Conservation (phyloP, 2,797 vertebrate genomes). For the Perodicticus potto region DNA sequence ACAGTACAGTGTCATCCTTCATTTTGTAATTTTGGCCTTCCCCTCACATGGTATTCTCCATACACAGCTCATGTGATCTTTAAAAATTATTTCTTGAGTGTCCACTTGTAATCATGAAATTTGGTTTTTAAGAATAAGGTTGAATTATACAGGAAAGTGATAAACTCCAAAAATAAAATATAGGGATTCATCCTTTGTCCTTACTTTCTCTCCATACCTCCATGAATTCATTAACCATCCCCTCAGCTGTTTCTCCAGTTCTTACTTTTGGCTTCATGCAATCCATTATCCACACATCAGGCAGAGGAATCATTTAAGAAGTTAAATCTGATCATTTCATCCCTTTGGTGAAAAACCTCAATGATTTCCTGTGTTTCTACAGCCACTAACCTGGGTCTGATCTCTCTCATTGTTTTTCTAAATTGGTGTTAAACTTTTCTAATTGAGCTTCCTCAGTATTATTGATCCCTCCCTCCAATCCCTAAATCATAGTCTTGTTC, state of each 20-base stretch:
- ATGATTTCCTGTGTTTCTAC: background rate
- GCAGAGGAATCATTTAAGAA: conserved; percentile 26
- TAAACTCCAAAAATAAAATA: background rate
- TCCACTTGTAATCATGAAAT: background rate
- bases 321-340: background rate
- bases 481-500: background rate
- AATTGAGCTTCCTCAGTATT: background rate
- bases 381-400: background rate
- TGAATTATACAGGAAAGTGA: background rate
- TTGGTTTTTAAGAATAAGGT: conserved; percentile 11
- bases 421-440: conserved; percentile 1
- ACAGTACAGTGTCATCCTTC: background rate
- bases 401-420: background rate
- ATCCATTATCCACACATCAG: background rate
- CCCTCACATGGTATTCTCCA: background rate
- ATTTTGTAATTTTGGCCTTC: background rate
- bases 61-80: background rate
- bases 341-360: background rate
- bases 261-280: background rate
- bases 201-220: background rate
- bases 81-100: background rate
- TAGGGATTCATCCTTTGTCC: background rate
- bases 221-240: background rate
- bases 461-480: background rate
- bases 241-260: background rate